phyloP scores from a whole-genome alignment of 2,113 vertebrate genomes.

The Pagrus major region DNA sequence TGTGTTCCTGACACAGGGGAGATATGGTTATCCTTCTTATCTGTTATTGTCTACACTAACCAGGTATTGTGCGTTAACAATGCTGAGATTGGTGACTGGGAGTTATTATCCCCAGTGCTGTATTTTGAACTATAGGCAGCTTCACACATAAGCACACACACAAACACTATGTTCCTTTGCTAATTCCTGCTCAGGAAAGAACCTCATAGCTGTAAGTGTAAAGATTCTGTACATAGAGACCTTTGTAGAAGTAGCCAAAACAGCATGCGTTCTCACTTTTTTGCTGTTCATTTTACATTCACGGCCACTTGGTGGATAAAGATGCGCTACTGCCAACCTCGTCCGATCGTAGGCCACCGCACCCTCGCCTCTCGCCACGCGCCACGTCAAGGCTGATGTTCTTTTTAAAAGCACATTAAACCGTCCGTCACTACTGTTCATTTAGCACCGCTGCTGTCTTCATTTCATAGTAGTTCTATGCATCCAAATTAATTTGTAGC shows the following conservation, averaged over 20 bases:
- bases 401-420: constrained; percentile 40
- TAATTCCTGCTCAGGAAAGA: constrained; percentile 79
- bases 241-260: constrained; percentile 84
- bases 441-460: constrained; percentile 28
- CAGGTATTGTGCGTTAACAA: constrained; percentile 32
- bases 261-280: constrained; percentile 81
- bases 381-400: constrained; percentile 30
- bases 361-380: constrained; percentile 25
- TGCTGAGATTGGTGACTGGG: constrained; percentile 45
- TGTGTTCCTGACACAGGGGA: constrained; percentile 1
- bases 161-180: constrained; percentile 57
- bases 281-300: constrained; percentile 67
- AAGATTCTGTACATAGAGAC: constrained; percentile 83
- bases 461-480: constrained; percentile 60
- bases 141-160: constrained; percentile 64
- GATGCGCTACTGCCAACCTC: constrained; percentile 31
- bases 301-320: constrained; percentile 63
- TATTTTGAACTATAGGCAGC: constrained; percentile 65
- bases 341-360: constrained; percentile 31
- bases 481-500: constrained; percentile 68
- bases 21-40: constrained; percentile 14
- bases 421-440: constrained; percentile 27
- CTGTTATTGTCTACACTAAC: constrained; percentile 32
- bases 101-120: constrained; percentile 33
- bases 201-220: constrained; percentile 76